A percentile compares a stretch with the other conserved stretches of the same genome.
Evolutionary conservation across 2,888 invertebrate species (phyloP).

Genomic region (Dugesia japonica): DNA sequence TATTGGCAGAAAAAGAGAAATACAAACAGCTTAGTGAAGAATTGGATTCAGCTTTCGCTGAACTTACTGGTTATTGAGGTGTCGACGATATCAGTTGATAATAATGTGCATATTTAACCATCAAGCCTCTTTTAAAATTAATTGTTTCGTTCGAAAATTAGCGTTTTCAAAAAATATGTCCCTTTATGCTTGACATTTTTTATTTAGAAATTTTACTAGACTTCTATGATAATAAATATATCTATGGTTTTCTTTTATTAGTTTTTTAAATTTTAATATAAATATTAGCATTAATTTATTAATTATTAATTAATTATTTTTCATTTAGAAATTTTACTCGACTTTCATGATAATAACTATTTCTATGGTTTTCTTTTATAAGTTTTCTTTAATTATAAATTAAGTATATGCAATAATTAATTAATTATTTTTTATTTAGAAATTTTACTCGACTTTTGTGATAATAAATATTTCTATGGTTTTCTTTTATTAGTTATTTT

Average conservation of each 20-base stretch:
- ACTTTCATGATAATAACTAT: not conserved
- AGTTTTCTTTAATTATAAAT: too few species aligned
- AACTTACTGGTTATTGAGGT: constrained; percentile 75
- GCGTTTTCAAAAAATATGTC: constrained; percentile 11
- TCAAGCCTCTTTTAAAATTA: not conserved
- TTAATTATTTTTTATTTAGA: not conserved
- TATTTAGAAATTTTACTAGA: not conserved
- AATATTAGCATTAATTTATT: too few species aligned
- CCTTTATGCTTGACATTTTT: not conserved
- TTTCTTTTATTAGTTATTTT: not conserved
- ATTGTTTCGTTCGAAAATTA: constrained; percentile 1
- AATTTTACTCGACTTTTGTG: not conserved
- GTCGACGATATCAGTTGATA: not conserved
- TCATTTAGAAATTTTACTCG: not conserved
- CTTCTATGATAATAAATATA: not conserved
- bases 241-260: not conserved
- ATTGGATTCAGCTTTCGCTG: constrained; percentile 86
- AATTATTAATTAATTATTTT: too few species aligned
- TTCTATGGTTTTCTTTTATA: not conserved
- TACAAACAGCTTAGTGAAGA: constrained; percentile 94
- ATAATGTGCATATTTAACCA: not conserved
- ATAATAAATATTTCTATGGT: not conserved
- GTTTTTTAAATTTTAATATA: too few species aligned
- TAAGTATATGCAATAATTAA: too few species aligned
- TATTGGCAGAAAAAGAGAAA: constrained; percentile 68